A percentile compares a stretch with the other conserved stretches of the same genome.
Conservation (phyloP, 2,113 vertebrate genomes). For the Myodes glareolus region DNA sequence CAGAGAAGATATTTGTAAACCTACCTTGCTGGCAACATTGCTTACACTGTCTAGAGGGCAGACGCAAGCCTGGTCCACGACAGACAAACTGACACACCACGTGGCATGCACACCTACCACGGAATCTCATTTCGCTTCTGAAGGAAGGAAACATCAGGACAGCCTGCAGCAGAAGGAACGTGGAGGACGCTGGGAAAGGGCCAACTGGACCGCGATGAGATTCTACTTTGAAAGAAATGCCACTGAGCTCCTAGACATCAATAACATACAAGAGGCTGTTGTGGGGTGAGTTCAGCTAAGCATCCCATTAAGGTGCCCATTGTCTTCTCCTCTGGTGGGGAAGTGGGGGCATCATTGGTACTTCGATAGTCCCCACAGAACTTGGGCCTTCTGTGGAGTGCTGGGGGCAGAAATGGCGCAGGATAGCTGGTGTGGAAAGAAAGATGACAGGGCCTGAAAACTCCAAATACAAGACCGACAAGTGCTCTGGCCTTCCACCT, state of each 20-base stretch:
- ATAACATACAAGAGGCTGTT: not conserved
- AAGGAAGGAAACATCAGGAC: not conserved
- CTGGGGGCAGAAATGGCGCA: not conserved
- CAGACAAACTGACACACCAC: not conserved
- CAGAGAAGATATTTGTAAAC: not conserved
- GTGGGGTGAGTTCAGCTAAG: not conserved
- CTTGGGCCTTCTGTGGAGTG: too few relatives aligned
- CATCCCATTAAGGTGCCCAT: not conserved
- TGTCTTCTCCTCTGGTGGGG: not conserved
- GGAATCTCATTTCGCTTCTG: not conserved
- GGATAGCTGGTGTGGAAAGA: not conserved
- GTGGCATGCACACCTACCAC: too few relatives aligned
- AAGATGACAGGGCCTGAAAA: not conserved
- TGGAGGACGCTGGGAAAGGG: not conserved
- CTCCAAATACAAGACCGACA: not conserved
- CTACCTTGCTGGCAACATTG: not conserved
- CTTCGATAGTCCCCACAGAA: not conserved
- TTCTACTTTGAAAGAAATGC: constrained; percentile 47
- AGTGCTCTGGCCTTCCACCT: not conserved
- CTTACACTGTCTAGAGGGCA: not conserved
- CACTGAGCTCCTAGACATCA: constrained; percentile 40
- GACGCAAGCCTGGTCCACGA: not conserved
- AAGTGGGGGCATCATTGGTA: not conserved
- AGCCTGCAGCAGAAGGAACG: not conserved
- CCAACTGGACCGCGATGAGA: not conserved